Evolutionary conservation across 2,113 vertebrate genomes (phyloP), one percentile per base, ranked within the genome.

Genomic region (Microtus richardsoni): DNA sequence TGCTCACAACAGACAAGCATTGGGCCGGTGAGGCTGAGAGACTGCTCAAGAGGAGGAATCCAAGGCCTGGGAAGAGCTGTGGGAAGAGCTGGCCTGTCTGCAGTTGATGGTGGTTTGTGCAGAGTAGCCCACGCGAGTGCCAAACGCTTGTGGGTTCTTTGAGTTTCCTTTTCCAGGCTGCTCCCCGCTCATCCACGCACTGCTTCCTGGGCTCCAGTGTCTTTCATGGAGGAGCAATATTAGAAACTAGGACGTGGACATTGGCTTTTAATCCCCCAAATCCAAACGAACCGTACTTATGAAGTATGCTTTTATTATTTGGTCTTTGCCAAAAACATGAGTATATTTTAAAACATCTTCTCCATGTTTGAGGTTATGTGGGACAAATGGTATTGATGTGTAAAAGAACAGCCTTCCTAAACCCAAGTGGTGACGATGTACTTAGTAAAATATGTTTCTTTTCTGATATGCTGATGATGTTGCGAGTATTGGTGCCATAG

Each of bases 401-500:
- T 22, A 16, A 88, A 93, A 77, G 86, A 36, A 11, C 49, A 83
- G 68, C n/a, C 91, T 95, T 58, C 41, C 33, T 91, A 83, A 90
- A 62, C 78, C 30, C 78, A 70, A 58, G n/a, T 60, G 83, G 49
- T 62, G 71, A 68, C 70, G 19, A 84, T 62, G 26, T 49, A 36
- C 41, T 89, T 94, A 64, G 5, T 89, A 62, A 88, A 60, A 41
- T 60, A 8, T 36, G 24, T 52, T 83, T 78, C 47, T 44, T 79
- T 82, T 85, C 26, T 52, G 68, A 47, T 36, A 30, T 33, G 24
- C 30, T 68, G 58, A 30, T 39, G 33, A 19, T 79, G 2, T 84
- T 47, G 80, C 85, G 24, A 77, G 36, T 21, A 13, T 60, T 71
- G 26, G 62, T 84, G 60, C 49, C 58, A 41, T 77, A 19, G 83